Conservation (phyloP, 1,140 invertebrate genomes). For the Drosophila neocordata region DNA sequence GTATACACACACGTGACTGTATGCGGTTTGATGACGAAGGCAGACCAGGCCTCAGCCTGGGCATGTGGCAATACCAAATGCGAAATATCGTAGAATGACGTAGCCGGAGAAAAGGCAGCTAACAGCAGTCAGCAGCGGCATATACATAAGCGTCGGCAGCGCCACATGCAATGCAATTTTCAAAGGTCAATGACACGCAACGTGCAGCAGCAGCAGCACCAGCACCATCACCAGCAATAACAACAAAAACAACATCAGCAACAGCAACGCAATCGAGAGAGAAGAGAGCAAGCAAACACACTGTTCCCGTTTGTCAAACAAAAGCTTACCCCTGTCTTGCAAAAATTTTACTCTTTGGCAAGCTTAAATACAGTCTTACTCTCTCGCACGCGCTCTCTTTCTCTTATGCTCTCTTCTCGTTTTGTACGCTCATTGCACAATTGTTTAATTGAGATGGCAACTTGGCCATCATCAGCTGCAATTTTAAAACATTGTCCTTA, state of each 20-base stretch:
- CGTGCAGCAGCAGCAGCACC: slow-evolving; percentile 41
- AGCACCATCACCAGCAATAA: slow-evolving; percentile 26
- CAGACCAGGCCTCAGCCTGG: slow-evolving; percentile 53
- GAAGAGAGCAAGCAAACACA: slow-evolving; percentile 28
- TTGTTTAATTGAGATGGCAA: neutral
- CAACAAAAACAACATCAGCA: slow-evolving; percentile 27
- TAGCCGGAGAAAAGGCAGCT: slow-evolving; percentile 51
- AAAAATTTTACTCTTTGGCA: slow-evolving; percentile 37
- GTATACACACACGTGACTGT: slow-evolving; percentile 51
- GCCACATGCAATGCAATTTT: slow-evolving; percentile 75
- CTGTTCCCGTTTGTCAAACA: slow-evolving; percentile 17
- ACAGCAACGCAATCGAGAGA: slow-evolving; percentile 35
- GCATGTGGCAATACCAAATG: slow-evolving; percentile 62
- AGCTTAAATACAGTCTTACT: neutral
- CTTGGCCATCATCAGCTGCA: neutral
- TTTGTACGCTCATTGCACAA: neutral
- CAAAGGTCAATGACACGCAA: slow-evolving; percentile 81
- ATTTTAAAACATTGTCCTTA: too few relatives aligned
- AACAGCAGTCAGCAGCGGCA: slow-evolving; percentile 27
- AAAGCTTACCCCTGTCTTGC: slow-evolving; percentile 6
- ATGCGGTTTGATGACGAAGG: slow-evolving; percentile 57
- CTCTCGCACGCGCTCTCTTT: slow-evolving; percentile 20
- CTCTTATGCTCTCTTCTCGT: slow-evolving; percentile 21
- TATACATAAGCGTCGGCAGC: slow-evolving; percentile 21
- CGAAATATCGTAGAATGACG: slow-evolving; percentile 77